phyloP scores from a whole-genome alignment of 2,888 invertebrate genomes.

The Allygus modestus region DNA sequence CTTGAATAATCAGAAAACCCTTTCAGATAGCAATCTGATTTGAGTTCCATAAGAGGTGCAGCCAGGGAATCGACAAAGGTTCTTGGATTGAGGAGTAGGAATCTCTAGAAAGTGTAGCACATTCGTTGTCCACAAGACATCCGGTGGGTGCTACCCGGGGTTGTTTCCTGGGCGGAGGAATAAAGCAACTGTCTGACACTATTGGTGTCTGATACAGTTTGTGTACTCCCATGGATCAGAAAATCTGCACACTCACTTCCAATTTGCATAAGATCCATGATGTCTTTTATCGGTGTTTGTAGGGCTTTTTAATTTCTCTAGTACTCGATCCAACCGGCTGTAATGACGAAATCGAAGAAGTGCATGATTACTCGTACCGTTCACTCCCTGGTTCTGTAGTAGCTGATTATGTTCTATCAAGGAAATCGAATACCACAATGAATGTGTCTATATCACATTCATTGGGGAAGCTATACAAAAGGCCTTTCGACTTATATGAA shows the following conservation, averaged over 20 bases:
- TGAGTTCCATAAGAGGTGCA: slow-evolving; percentile 17
- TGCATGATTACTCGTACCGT: slow-evolving; percentile 57
- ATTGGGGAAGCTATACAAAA: too few species aligned
- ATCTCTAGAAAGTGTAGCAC: slow-evolving; percentile 51
- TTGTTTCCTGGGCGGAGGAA: slow-evolving; percentile 8
- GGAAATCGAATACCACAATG: slow-evolving; percentile 50
- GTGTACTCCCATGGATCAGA: slow-evolving; percentile 17
- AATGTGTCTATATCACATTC: slow-evolving; percentile 42
- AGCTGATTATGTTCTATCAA: slow-evolving; percentile 51
- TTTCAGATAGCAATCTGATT: slow-evolving; percentile 29
- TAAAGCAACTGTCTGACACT: not conserved
- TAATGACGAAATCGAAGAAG: slow-evolving; percentile 42
- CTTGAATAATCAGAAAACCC: slow-evolving; percentile 29
- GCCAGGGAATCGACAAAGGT: slow-evolving; percentile 32
- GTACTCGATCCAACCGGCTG: slow-evolving; percentile 81
- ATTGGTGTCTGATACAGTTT: not conserved
- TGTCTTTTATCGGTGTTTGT: slow-evolving; percentile 38
- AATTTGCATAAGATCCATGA: slow-evolving; percentile 20
- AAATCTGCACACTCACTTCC: slow-evolving; percentile 27
- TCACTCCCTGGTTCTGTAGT: slow-evolving; percentile 51
- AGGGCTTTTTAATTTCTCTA: slow-evolving; percentile 49
- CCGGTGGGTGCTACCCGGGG: slow-evolving; percentile 44
- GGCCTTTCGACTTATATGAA: slow-evolving; percentile 51
- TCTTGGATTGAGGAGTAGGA: slow-evolving; percentile 14
- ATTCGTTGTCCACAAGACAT: slow-evolving; percentile 15